Evolutionary conservation across 2,888 invertebrate genomes (phyloP).

Genomic region (Diaperis boleti): DNA sequence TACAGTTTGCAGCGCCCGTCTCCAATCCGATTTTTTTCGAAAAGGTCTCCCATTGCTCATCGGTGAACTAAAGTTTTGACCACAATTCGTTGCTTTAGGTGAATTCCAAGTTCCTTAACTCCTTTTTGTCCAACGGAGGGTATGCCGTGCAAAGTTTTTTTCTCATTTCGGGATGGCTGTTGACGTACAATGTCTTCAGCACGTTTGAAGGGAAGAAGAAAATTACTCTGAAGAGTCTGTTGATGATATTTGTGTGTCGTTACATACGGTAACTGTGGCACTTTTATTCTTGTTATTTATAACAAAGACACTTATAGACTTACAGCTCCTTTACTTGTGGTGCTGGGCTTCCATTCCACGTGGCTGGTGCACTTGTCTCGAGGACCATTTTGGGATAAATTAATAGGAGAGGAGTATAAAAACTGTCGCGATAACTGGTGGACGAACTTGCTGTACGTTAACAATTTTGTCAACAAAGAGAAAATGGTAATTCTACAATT

Average conservation of each 20-base stretch:
- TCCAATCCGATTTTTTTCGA: constrained; percentile 53
- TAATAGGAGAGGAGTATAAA: constrained; percentile 51
- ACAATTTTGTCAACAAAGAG: constrained; percentile 50
- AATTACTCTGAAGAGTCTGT: constrained; percentile 48
- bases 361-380: constrained; percentile 52
- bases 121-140: constrained; percentile 48
- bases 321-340: constrained; percentile 49
- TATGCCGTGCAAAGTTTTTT: constrained; percentile 55
- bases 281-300: too few species aligned
- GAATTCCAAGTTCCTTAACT: constrained; percentile 11
- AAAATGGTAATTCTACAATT: constrained; percentile 55
- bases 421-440: constrained; percentile 57
- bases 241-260: constrained; percentile 55
- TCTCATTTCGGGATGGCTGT: constrained; percentile 53
- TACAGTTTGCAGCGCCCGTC: constrained; percentile 50
- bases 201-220: constrained; percentile 47
- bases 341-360: constrained; percentile 51
- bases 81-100: constrained; percentile 26
- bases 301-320: too few species aligned
- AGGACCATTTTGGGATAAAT: constrained; percentile 55
- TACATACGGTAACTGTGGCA: constrained; percentile 58
- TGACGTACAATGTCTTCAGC: constrained; percentile 52
- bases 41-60: too few species aligned
- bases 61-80: too few species aligned
- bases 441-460: constrained; percentile 55